Conservation (phyloP, 1,140 invertebrate genomes). For the Rhopalosiphum padi region DNA sequence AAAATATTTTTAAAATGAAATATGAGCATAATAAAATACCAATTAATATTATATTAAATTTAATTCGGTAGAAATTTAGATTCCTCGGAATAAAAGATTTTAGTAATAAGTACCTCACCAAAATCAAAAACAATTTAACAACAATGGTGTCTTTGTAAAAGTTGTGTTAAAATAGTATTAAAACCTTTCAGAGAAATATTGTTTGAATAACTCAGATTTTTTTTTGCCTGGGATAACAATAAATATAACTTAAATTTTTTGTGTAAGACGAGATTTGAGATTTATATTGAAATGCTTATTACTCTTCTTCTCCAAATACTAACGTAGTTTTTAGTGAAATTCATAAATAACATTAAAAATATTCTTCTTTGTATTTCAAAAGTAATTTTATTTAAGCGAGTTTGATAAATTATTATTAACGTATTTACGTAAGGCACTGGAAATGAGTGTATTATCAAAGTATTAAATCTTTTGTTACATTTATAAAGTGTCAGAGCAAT, state of each 20-base stretch:
- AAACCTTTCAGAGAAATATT: not conserved
- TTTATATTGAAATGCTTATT: not conserved
- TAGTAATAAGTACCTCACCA: not conserved
- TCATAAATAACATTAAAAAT: not conserved
- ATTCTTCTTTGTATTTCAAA: not conserved
- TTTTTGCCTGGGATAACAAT: not conserved
- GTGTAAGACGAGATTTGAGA: not conserved
- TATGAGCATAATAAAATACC: not conserved
- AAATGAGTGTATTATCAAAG: not conserved
- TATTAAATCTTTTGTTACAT: not conserved
- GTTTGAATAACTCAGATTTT: not conserved
- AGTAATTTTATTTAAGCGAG: not conserved
- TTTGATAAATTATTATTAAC: not conserved
- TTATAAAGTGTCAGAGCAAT: not conserved
- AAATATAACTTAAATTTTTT: not conserved
- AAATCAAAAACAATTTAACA: conserved; percentile 11
- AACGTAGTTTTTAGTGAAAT: not conserved
- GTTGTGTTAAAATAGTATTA: not conserved
- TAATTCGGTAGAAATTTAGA: not conserved
- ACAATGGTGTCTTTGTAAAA: not conserved
- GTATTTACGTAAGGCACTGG: not conserved
- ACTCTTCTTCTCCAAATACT: not conserved
- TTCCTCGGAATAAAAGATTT: not conserved
- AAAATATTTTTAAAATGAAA: not conserved
- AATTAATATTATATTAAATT: not conserved